Percentiles rank a stretch among this genome's conserved stretches.
Conservation (phyloP, 2,113 vertebrate genomes). For the Solea solea region DNA sequence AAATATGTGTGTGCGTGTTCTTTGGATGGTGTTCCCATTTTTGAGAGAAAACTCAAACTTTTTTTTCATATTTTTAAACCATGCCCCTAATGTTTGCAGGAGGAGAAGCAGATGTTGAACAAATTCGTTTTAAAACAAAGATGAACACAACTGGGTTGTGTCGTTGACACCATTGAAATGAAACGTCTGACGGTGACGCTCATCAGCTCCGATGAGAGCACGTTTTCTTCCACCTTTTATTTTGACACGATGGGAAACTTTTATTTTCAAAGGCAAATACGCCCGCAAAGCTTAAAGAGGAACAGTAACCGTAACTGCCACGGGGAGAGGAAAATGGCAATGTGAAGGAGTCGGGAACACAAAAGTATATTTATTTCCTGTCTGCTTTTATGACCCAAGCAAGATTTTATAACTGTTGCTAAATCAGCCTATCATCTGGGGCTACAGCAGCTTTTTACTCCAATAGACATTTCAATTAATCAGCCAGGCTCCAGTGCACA, state of each 20-base stretch:
- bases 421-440: conserved; percentile 56
- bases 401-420: conserved; percentile 52
- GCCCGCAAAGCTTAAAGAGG: not conserved
- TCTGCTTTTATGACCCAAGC: conserved; percentile 38
- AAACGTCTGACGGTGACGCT: not conserved
- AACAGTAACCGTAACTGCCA: conserved; percentile 11
- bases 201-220: not conserved
- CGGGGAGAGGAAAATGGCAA: not conserved
- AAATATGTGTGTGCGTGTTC: not conserved
- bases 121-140: not conserved
- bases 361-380: conserved; percentile 29
- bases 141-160: not conserved
- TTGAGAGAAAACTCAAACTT: no score
- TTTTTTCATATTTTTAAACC: no score
- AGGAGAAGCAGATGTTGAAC: not conserved
- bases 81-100: not conserved
- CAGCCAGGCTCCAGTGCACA: conserved; percentile 33
- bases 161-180: not conserved
- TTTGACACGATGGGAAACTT: not conserved
- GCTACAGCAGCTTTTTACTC: conserved; percentile 47
- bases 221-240: not conserved
- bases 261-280: not conserved
- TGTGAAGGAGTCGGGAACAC: conserved; percentile 12
- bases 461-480: conserved; percentile 57
- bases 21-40: not conserved